phyloP scores from a whole-genome alignment of 2,113 vertebrate genomes.

The Prinia subflava region DNA sequence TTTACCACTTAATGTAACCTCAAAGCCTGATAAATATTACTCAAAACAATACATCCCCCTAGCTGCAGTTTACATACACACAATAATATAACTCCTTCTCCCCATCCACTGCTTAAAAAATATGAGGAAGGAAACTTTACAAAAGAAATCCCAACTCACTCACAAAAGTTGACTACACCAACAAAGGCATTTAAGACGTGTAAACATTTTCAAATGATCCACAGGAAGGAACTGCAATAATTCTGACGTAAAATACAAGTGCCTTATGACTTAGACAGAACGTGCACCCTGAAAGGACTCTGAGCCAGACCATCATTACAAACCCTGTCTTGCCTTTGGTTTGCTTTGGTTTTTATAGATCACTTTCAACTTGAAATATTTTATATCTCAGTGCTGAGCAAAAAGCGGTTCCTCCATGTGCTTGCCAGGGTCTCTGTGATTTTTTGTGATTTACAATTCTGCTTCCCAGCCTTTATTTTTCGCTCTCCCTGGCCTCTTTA shows the following conservation, averaged over 20 bases:
- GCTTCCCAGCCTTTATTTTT: neutral
- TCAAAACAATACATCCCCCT: neutral
- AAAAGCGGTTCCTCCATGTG: neutral
- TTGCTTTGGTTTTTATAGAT: neutral
- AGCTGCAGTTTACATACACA: neutral
- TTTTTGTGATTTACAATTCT: neutral
- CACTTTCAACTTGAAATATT: neutral
- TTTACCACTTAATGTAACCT: neutral
- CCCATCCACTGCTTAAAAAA: neutral
- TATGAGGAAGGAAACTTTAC: slow-evolving; percentile 1
- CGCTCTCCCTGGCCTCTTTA: neutral
- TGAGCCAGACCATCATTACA: neutral
- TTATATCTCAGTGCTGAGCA: neutral
- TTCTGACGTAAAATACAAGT: neutral
- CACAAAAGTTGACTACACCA: neutral
- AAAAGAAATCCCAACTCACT: slow-evolving; percentile 24
- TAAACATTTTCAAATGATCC: neutral
- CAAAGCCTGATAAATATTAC: neutral
- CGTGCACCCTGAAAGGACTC: neutral
- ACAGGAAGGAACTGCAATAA: neutral
- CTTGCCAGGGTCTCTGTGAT: neutral
- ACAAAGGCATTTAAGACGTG: neutral
- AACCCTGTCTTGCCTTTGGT: neutral
- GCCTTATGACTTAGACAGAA: neutral
- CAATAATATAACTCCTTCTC: neutral